These are phyloP conservation scores for Amyelois transitella DNA, from an alignment of 1,140 invertebrate species.

Conservation along the genomic window DNA sequence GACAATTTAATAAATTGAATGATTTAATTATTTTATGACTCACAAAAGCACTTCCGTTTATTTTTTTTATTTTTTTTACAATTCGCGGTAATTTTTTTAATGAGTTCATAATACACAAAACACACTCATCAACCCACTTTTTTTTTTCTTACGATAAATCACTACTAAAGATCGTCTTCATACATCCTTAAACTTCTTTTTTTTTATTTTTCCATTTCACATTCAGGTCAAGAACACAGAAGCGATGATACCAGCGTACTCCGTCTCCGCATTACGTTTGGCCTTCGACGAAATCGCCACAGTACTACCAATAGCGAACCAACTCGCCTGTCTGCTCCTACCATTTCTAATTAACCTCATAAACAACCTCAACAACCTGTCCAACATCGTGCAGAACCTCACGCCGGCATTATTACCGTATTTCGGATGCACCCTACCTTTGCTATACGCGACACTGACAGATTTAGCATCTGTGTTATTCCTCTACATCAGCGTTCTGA, in stretches of 20 bases:
- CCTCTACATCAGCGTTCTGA: slow-evolving; percentile 57
- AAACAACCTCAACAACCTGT: slow-evolving; percentile 59
- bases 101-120: no score
- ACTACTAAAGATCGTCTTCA: no score
- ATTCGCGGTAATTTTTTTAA: no score
- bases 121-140: no score
- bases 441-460: slow-evolving; percentile 56
- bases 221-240: slow-evolving; percentile 41
- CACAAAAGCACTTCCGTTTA: no score
- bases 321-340: slow-evolving; percentile 49
- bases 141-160: no score
- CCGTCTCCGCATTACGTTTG: slow-evolving; percentile 46
- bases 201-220: no score
- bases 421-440: slow-evolving; percentile 56
- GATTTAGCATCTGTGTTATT: slow-evolving; percentile 61
- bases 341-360: slow-evolving; percentile 60
- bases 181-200: no score
- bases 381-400: slow-evolving; percentile 59
- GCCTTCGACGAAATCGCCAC: slow-evolving; percentile 60
- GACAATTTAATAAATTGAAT: no score
- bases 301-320: slow-evolving; percentile 52
- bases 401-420: slow-evolving; percentile 58
- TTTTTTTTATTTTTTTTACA: no score
- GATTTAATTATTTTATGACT: no score
- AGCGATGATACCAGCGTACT: slow-evolving; percentile 64